A percentile compares a stretch with the other conserved stretches of the same genome.
Evolutionary conservation across 1,140 invertebrate genomes (phyloP).

Genomic region (Heliconius nattereri): DNA sequence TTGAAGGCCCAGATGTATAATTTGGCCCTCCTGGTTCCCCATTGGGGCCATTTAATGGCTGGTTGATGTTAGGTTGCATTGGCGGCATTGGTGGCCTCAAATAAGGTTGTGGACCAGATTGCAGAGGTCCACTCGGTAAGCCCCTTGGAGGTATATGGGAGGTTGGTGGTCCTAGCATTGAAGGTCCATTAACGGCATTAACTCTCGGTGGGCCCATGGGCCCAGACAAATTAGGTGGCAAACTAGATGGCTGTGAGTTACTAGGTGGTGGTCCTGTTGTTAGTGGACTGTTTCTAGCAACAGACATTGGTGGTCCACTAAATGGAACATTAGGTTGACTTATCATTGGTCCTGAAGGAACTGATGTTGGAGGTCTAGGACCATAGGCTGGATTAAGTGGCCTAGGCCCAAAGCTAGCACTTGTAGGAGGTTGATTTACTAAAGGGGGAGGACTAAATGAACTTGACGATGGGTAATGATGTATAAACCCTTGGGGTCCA

Average conservation of each 20-base stretch:
- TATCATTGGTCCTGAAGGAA: conserved; percentile 43
- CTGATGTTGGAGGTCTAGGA: conserved; percentile 42
- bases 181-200: conserved; percentile 52
- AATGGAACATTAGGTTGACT: conserved; percentile 57
- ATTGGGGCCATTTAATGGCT: conserved; percentile 38
- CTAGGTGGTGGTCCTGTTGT: conserved; percentile 37
- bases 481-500: conserved; percentile 37
- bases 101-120: conserved; percentile 22
- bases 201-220: conserved; percentile 43
- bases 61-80: conserved; percentile 35
- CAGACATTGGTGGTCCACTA: conserved; percentile 43
- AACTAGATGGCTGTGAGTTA: conserved; percentile 13
- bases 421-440: conserved; percentile 46
- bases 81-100: conserved; percentile 25
- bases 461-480: conserved; percentile 55
- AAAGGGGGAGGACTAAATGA: conserved; percentile 48
- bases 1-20: conserved; percentile 28
- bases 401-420: conserved; percentile 41
- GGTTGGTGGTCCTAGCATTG: conserved; percentile 34
- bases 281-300: conserved; percentile 47
- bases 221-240: conserved; percentile 15
- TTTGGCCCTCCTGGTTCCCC: conserved; percentile 6
- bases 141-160: conserved; percentile 40
- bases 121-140: conserved; percentile 40
- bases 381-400: conserved; percentile 44